These are phyloP conservation scores for Pagetopsis macropterus DNA, from an alignment of 2,797 vertebrate species.

Conservation along the genomic window DNA sequence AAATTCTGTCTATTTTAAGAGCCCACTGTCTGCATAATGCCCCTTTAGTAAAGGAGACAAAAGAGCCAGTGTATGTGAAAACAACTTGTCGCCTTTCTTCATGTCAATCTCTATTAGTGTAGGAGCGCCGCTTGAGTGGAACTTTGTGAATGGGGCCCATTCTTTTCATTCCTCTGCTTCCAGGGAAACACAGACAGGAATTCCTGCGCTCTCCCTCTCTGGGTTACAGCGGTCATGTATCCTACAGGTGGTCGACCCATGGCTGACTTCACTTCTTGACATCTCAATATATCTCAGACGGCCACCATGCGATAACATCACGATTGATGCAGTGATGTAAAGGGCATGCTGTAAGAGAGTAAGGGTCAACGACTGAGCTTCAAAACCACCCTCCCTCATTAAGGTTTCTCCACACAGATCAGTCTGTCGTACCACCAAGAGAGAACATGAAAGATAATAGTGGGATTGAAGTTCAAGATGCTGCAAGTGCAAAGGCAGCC, in stretches of 20 bases:
- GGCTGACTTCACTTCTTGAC: conserved; percentile 46
- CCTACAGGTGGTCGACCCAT: conserved; percentile 27
- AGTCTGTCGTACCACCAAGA: conserved; percentile 5
- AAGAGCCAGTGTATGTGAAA: conserved; percentile 76
- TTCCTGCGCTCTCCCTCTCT: conserved; percentile 53
- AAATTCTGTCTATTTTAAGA: conserved; percentile 69
- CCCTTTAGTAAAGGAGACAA: conserved; percentile 65
- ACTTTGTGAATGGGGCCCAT: conserved; percentile 78
- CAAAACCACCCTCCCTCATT: conserved; percentile 16
- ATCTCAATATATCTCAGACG: conserved; percentile 55
- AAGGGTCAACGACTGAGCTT: conserved; percentile 27
- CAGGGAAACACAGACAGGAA: conserved; percentile 70
- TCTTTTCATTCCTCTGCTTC: conserved; percentile 75
- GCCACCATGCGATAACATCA: conserved; percentile 3
- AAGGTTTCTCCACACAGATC: conserved; percentile 6
- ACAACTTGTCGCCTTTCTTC: conserved; percentile 76
- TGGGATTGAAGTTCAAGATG: background rate
- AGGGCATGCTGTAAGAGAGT: conserved; percentile 1
- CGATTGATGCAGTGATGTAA: conserved; percentile 14
- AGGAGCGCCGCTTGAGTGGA: conserved; percentile 71
- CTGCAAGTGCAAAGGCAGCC: background rate
- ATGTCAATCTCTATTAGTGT: conserved; percentile 80
- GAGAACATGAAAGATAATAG: conserved; percentile 16
- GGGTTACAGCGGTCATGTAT: conserved; percentile 44
- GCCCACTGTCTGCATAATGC: conserved; percentile 62